Conservation (phyloP, 2,797 vertebrate genomes). For the Molossus molossus region DNA sequence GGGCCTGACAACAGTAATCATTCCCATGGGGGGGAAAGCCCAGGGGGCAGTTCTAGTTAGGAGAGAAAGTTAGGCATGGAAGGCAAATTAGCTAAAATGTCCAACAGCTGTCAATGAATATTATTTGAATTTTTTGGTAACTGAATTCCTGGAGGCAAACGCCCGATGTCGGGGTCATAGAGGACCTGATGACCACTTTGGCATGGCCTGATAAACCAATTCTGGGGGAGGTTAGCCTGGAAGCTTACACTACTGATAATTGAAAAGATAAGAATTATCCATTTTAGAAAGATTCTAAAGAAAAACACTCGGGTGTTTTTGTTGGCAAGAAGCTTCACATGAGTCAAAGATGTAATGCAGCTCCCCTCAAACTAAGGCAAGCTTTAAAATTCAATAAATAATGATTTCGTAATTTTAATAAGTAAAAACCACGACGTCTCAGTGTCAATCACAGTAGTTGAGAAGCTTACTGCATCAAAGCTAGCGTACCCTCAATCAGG, state of each 20-base stretch:
- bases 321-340: conserved; percentile 18
- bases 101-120: conserved; percentile 6
- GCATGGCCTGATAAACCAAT: not conserved
- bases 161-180: not conserved
- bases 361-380: not conserved
- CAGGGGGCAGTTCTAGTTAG: conserved; percentile 17
- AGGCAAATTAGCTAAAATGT: conserved; percentile 32
- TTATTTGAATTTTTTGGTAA: not conserved
- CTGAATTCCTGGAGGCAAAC: conserved; percentile 29
- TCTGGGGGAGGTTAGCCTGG: not conserved
- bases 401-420: conserved; percentile 6
- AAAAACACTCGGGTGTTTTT: conserved; percentile 64
- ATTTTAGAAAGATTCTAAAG: conserved; percentile 59
- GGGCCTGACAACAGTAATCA: not conserved
- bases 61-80: conserved; percentile 35
- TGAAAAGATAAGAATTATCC: conserved; percentile 33
- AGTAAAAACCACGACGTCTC: not conserved
- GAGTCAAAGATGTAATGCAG: not conserved
- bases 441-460: not conserved
- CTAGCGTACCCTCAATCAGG: not conserved
- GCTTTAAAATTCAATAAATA: conserved; percentile 39
- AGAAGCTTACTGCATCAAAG: not conserved
- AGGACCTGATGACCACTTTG: not conserved
- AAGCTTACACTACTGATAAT: not conserved
- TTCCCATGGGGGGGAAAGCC: not conserved